Evolutionary conservation across 2,797 vertebrate genomes (phyloP), one percentile per base, ranked within the genome.

Genomic region (Leptodactylus fallax): DNA sequence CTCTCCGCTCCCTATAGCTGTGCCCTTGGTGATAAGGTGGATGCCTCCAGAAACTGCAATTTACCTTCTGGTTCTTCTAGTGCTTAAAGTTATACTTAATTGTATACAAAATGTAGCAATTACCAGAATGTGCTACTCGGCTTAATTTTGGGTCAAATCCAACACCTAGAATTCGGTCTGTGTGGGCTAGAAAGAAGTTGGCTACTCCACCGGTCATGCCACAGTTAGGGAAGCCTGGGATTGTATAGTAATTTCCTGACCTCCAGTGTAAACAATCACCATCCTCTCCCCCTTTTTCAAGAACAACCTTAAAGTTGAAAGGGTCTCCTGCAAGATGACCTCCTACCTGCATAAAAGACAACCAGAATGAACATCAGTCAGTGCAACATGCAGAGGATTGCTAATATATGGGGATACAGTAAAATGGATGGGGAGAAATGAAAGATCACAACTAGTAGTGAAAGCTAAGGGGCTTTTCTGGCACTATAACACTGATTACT

Each of bases 151-250:
- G 95, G 87, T 96, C 95, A 56, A 96, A 96, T 61, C 94, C 94
- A 65, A 95, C 94, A 21, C 45, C 91, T 21, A 72, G 92, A 23
- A 94, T 91, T 0, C 92, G 88, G 6, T 95, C 91, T 0, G 95
- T 95, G 77, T 94, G 94, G 58, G 93, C 95, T 90, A 96, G 89
- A 85, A 96, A 96, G 91, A 95, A 96, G 91, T 96, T 96, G 85
- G 89, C 90, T 0, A 96, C 93, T 0, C 93, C 94, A 1, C 90
- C 93, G 11, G 91, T 91, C 45, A 95, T 63, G 78, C 74, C 85
- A 19, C 95, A 96, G 69, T 82, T 67, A 2, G 94, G 93, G 85
- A 95, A 95, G 82, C 92, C 93, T 0, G 94, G 92, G 45, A 96
- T 85, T 2, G 61, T 56, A 1, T 90, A 86, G 56, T 93, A 94